Percentiles rank a stretch among this genome's conserved stretches.
These are phyloP conservation scores for Liasis olivaceus DNA, from an alignment of 2,797 vertebrate species.

Conservation along the genomic window DNA sequence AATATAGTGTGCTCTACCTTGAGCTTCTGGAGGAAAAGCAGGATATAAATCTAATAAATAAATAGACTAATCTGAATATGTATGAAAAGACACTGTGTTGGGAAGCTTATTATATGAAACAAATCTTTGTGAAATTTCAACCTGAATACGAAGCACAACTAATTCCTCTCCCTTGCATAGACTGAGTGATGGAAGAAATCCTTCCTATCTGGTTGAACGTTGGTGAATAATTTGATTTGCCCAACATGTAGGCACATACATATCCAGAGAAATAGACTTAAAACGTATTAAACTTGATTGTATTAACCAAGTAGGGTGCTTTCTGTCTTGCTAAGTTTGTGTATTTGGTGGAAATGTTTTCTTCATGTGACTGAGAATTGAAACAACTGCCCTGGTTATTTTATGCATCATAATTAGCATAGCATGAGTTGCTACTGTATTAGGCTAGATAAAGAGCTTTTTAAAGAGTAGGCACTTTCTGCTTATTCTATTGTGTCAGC, in stretches of 20 bases:
- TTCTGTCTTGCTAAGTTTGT: neutral
- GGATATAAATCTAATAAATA: too few relatives aligned
- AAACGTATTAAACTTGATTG: neutral
- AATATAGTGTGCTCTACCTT: too few relatives aligned
- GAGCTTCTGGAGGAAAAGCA: too few relatives aligned
- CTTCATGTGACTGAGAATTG: neutral
- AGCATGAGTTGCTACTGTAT: neutral
- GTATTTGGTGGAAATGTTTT: neutral
- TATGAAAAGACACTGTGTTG: too few relatives aligned
- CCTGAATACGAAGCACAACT: too few relatives aligned
- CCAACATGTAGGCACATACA: neutral
- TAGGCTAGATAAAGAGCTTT: neutral
- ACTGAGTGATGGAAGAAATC: neutral
- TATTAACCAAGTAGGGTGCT: neutral
- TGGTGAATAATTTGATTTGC: neutral
- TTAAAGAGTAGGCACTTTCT: neutral
- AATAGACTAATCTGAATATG: too few relatives aligned
- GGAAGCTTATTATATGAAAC: too few relatives aligned
- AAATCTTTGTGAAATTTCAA: too few relatives aligned
- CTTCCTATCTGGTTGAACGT: neutral
- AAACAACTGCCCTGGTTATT: neutral
- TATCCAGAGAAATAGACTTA: neutral
- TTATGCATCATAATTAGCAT: neutral
- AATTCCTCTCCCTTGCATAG: too few relatives aligned
- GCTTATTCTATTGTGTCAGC: neutral